Percentiles rank a stretch among this genome's conserved stretches.
phyloP scores from a whole-genome alignment of 2,888 invertebrate genomes.

The Caenorhabditis sp. region DNA sequence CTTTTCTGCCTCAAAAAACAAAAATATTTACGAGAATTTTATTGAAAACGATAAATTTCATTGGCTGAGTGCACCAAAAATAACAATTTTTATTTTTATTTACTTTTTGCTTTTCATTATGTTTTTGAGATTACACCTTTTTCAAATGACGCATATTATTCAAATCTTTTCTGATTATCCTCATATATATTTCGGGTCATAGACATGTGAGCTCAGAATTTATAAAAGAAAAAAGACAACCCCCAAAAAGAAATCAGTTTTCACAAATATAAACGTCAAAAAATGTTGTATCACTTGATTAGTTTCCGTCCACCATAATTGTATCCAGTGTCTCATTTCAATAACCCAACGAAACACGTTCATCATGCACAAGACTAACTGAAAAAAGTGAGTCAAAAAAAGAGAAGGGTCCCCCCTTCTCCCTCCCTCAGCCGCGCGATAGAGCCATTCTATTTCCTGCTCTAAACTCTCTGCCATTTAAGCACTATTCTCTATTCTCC shows the following conservation, averaged over 20 bases:
- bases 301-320: background rate
- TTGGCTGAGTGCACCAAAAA: too few relatives aligned
- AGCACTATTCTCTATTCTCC: constrained; percentile 19
- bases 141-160: background rate
- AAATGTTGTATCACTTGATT: background rate
- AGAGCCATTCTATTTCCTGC: constrained; percentile 8
- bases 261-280: background rate
- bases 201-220: too few relatives aligned
- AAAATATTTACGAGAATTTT: background rate
- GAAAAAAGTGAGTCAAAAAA: background rate
- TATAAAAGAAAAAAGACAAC: too few relatives aligned
- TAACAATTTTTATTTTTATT: background rate
- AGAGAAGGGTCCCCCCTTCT: background rate
- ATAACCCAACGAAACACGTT: background rate
- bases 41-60: background rate
- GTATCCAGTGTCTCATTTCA: background rate
- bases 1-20: background rate
- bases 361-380: background rate
- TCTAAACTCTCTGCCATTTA: constrained; percentile 20
- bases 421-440: background rate
- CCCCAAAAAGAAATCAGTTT: background rate
- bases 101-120: background rate
- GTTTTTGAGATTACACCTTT: background rate
- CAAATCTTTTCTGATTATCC: background rate
- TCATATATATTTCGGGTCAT: background rate